Base-by-base conservation (phyloP, 1,140 invertebrate species). In the Eumaeus atala region DNA sequence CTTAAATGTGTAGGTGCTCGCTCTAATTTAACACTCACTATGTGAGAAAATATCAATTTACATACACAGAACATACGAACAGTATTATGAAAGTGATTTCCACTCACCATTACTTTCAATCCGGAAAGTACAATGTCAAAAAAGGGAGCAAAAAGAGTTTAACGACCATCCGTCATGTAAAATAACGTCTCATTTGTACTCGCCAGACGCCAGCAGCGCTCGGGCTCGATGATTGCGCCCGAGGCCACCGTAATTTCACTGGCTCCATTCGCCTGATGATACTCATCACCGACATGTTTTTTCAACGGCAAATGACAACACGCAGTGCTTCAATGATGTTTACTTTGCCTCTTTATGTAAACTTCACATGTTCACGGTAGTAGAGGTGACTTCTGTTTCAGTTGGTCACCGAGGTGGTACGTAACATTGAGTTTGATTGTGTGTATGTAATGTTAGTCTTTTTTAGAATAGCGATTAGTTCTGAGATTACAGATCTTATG, bases 161-260 rank as follows among this genome's bases (percentile, higher is more conserved):
- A 54, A 54, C 44, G 51, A 44, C 42, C 51, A 42, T 54, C 40
- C 40, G 51, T 54, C 51, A 54, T 54, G 55, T 44, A 52, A 59
- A 34, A 59, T 62, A 70, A 75, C 73, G 64, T 77, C 68, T 79
- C 69, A 76, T 76, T 76, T 74, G 63, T 69, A 70, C 67, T 75
- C 76, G 76, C 61, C 59, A 37, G 12, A 75, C 76, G 76, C 61
- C 59, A 37, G 40, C 40, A 53, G 58, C 59, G 54, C 50, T 55
- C 56, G 54, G 51, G 47, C n/a, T 59, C 59, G 61, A 34, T 76
- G 71, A 76, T 77, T 77, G 73, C 66, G 59, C 53, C 64, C 59
- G 61, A 2, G 21, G 21, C 55, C 51, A 58, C 52, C 52, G 60
- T 70, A 59, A 63, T 72, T 69, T 66, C 62, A 49, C 59, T 58